Evolutionary conservation across 92 coral and sea anemone genomes (phyloP), one percentile per base, ranked within the genome.

Genomic region (Chrysogorgia sp.): DNA sequence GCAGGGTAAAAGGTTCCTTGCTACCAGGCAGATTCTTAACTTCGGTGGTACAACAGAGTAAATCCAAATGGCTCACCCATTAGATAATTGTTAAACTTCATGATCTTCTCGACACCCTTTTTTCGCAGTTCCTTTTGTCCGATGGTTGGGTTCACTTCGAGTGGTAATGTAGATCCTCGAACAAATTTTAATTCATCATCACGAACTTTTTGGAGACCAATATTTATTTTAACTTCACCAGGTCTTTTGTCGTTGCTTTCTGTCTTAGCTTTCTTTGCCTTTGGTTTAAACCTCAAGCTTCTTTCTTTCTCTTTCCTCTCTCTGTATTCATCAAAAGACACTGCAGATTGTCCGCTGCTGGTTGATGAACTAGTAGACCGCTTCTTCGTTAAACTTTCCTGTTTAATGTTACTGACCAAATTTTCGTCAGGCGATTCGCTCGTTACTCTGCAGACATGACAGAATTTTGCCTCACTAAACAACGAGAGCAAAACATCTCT

Each of bases 251-350:
- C 2, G 62, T 56, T 56, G 21, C 40, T 67, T 31, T 83, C 74
- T 56, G 55, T 63, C 25, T 40, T 52, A 63, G 69, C 78, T 57
- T 61, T 71, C 81, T 57, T 70, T 58, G 22, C 20, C 32, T 68
- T 34, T 41, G 76, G 55, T 45, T 63, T 34, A 77, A 84, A 84
- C 34, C 71, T 25, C 19, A 68, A 48, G 65, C 84, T 83, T 66
- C 83, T 68, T 77, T 83, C 86, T 33, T 63, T 81, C 61, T 74
- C 71, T 56, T 74, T 81, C 81, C 25, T 71, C 58, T 72, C 71
- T 56, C 82, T 55, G 58, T 74, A 58, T 5, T 34, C 74, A 2
- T 72, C 67, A 58, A 62, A 74, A 41, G 86, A 33, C 35, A 33
- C 48, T 40, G 59, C 40, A 63, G 62, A 28, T 52, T 63, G 49